Percentiles rank a stretch among this genome's conserved stretches.
phyloP scores from a whole-genome alignment of 2,888 invertebrate species.

The Hirtodrosophila trivittata region DNA sequence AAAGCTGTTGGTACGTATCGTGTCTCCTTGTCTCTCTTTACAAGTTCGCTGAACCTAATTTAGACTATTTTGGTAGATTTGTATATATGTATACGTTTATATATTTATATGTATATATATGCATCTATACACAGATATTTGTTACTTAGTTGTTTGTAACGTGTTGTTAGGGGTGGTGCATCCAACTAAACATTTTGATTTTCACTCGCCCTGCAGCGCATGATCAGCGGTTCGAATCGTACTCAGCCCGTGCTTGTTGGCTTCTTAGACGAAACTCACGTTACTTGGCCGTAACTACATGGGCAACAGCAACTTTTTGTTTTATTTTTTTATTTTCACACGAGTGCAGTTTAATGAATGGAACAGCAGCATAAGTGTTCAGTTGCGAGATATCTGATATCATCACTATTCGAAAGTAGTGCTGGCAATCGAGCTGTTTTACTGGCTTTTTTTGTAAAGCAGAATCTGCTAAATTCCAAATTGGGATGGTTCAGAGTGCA shows the following conservation, averaged over 20 bases:
- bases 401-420: constrained; percentile 18
- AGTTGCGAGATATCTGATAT: constrained; percentile 20
- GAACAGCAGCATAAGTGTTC: constrained; percentile 9
- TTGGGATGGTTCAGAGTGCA: too few species aligned
- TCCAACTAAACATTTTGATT: constrained; percentile 48
- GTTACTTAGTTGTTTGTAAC: neutral
- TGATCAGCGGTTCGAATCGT: constrained; percentile 50
- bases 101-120: constrained; percentile 3
- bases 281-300: constrained; percentile 71
- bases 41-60: constrained; percentile 54
- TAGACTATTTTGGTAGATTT: constrained; percentile 2
- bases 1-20: constrained; percentile 27
- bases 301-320: constrained; percentile 67
- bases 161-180: constrained; percentile 38
- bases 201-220: neutral
- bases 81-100: neutral
- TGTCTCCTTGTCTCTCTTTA: constrained; percentile 9
- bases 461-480: too few species aligned
- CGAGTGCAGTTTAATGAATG: constrained; percentile 14
- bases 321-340: neutral
- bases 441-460: too few species aligned
- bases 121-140: constrained; percentile 1
- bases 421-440: too few species aligned
- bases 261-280: constrained; percentile 70
- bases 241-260: constrained; percentile 72